Evolutionary conservation across 1,140 invertebrate species (phyloP).

Genomic region (Onthophagus taurus): DNA sequence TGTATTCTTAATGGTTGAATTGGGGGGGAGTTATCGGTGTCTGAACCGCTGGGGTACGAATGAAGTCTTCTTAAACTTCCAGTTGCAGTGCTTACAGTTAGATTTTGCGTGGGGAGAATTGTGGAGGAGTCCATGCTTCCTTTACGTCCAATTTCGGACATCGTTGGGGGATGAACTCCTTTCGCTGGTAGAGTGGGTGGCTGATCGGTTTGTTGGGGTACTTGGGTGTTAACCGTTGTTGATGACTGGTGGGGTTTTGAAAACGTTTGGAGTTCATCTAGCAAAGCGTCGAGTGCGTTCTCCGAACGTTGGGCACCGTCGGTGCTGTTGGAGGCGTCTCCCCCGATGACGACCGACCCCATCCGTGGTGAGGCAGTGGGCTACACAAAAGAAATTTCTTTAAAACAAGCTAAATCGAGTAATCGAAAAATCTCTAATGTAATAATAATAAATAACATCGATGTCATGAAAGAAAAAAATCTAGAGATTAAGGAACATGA

Average conservation of each 20-base stretch:
- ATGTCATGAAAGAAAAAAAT: no score
- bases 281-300: slow-evolving; percentile 90
- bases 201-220: slow-evolving; percentile 22
- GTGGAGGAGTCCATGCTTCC: slow-evolving; percentile 46
- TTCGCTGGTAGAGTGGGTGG: slow-evolving; percentile 29
- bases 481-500: no score
- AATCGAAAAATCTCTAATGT: no score
- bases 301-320: slow-evolving; percentile 61
- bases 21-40: slow-evolving; percentile 59
- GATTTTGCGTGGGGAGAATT: slow-evolving; percentile 32
- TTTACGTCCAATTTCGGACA: slow-evolving; percentile 45
- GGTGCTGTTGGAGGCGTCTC: slow-evolving; percentile 51
- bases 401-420: not conserved
- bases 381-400: slow-evolving; percentile 33
- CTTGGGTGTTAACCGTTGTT: slow-evolving; percentile 28
- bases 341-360: slow-evolving; percentile 54
- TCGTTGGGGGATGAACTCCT: slow-evolving; percentile 36
- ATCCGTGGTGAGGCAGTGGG: slow-evolving; percentile 52
- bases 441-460: no score
- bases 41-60: slow-evolving; percentile 65
- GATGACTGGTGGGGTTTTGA: slow-evolving; percentile 50
- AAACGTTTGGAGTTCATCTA: slow-evolving; percentile 86
- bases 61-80: slow-evolving; percentile 58
- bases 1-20: slow-evolving; percentile 41
- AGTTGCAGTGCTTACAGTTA: slow-evolving; percentile 34